phyloP scores from a whole-genome alignment of 1,140 invertebrate species.

The Hycleus phaleratus region DNA sequence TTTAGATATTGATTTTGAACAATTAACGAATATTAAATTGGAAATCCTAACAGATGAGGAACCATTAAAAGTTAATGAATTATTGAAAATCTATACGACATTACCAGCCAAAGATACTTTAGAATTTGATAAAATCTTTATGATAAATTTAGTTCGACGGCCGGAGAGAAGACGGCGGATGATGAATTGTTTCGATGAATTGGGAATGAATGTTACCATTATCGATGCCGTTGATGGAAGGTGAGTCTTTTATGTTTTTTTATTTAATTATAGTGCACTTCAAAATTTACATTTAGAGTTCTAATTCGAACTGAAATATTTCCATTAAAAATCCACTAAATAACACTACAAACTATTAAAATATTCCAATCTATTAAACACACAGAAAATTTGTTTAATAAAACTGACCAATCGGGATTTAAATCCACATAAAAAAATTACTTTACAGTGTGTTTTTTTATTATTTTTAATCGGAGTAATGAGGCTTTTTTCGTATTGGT shows the following conservation, averaged over 20 bases:
- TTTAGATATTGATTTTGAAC: conserved; percentile 56
- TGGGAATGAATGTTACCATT: conserved; percentile 68
- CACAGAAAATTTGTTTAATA: too few relatives aligned
- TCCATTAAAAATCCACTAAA: too few relatives aligned
- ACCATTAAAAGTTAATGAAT: conserved; percentile 32
- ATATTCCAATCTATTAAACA: too few relatives aligned
- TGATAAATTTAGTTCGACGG: conserved; percentile 85
- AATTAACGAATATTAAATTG: conserved; percentile 71
- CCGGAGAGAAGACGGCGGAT: conserved; percentile 72
- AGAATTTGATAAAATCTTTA: conserved; percentile 71
- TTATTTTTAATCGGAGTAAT: too few relatives aligned
- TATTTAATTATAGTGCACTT: not conserved
- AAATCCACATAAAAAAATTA: too few relatives aligned
- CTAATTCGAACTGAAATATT: too few relatives aligned
- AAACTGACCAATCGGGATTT: too few relatives aligned
- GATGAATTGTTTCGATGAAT: conserved; percentile 64
- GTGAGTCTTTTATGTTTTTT: conserved; percentile 44
- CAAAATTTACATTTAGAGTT: not conserved
- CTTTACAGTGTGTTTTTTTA: too few relatives aligned
- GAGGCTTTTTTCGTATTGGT: too few relatives aligned
- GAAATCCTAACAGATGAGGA: conserved; percentile 56
- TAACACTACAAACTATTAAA: too few relatives aligned
- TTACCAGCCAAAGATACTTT: conserved; percentile 52
- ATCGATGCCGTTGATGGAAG: conserved; percentile 85
- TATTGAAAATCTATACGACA: conserved; percentile 40